Evolutionary conservation across 1,140 invertebrate species (phyloP), one percentile per base, ranked within the genome.

Genomic region (Melitaea cinxia): DNA sequence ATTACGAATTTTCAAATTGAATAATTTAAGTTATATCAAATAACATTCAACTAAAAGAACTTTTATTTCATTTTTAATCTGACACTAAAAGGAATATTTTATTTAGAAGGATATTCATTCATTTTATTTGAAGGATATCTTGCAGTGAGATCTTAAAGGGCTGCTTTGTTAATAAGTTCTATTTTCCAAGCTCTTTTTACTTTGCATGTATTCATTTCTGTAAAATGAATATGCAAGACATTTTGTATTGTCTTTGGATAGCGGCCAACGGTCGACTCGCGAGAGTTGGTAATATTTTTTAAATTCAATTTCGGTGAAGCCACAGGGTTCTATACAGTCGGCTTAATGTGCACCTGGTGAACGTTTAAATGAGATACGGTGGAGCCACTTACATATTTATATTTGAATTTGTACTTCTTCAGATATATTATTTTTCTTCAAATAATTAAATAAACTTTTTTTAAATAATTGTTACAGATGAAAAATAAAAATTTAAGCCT

Each of bases 291-390:
- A 86, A 89, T 89, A 89, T 89, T 89, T 89, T 89, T 89, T 83
- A 89, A 89, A 89, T 88, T 89, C 86, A 89, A 89, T 89, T 89
- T 89, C 78, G 77, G 74, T 79, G 79, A 82, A 83, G 80, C 83
- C 83, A 83, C 82, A 83, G 76, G 69, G 74, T 73, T 80, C 77
- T 83, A 84, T 87, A 78, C 82, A 81, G 72, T 73, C 67, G 75
- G 78, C 82, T 87, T 87, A 87, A 86, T 86, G 86, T 83, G 80
- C 86, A 89, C 85, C 85, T 86, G 86, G 79, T 82, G 82, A 84
- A 82, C 82, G 71, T 76, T 82, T 75, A 85, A 85, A 89, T 87
- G 79, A 85, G 78, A 84, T 78, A 83, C 81, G 74, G 74, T 74
- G 56, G 65, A 72, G 65, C 68, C 76, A 76, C 75, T 77, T 77